These are phyloP conservation scores for Carassius gibelio DNA, from an alignment of 2,113 vertebrate species.

Conservation along the genomic window DNA sequence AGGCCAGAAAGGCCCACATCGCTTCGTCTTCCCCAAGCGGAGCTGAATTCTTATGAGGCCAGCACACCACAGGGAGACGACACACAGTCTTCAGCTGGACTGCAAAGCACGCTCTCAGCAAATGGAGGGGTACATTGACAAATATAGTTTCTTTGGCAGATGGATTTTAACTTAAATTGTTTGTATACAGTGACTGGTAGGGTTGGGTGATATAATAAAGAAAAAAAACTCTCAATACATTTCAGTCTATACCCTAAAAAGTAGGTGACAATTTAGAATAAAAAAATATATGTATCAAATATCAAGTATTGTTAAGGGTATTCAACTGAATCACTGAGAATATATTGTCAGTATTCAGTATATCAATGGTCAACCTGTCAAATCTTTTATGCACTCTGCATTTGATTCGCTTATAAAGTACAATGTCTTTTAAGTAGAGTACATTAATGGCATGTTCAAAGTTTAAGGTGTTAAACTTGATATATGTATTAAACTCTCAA, in stretches of 20 bases:
- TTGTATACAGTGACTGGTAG: neutral
- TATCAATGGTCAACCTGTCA: neutral
- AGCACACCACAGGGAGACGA: constrained; percentile 70
- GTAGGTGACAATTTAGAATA: no score
- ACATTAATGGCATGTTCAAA: neutral
- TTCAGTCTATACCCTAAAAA: no score
- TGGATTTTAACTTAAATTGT: neutral
- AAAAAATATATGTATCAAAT: no score
- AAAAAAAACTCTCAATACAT: no score
- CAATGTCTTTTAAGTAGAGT: neutral
- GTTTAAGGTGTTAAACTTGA: neutral
- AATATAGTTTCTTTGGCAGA: neutral
- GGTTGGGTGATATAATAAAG: neutral
- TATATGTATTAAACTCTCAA: neutral
- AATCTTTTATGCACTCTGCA: neutral
- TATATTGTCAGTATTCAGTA: neutral
- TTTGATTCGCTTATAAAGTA: neutral
- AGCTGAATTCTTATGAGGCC: constrained; percentile 63
- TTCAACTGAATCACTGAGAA: neutral
- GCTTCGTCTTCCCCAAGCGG: constrained; percentile 64
- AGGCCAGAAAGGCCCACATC: constrained; percentile 65
- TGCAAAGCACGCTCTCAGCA: constrained; percentile 51
- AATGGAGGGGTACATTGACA: constrained; percentile 59
- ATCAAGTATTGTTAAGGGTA: no score
- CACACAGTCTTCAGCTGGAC: constrained; percentile 52